A percentile compares a stretch with the other conserved stretches of the same genome.
These are phyloP conservation scores for Ecliptopera silaceata DNA, from an alignment of 2,888 invertebrate species.

Conservation along the genomic window DNA sequence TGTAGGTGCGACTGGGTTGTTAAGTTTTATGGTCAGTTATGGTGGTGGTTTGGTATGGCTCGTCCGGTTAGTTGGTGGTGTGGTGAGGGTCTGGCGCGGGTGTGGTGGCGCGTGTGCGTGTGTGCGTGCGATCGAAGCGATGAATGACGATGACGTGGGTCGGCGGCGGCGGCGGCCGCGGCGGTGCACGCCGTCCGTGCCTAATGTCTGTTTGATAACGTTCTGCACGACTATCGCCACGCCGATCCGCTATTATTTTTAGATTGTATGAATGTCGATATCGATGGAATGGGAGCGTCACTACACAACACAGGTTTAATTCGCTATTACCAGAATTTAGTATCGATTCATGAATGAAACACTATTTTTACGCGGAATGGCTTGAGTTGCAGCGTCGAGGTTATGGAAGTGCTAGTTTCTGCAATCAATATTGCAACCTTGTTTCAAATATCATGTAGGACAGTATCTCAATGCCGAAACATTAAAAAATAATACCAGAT, in stretches of 20 bases:
- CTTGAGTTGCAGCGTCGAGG: slow-evolving; percentile 16
- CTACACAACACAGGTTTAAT: slow-evolving; percentile 19
- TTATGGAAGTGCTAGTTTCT: slow-evolving; percentile 20
- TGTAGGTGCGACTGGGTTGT: slow-evolving; percentile 55
- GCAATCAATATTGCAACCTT: slow-evolving; percentile 66
- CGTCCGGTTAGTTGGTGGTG: slow-evolving; percentile 32
- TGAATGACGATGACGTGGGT: slow-evolving; percentile 79
- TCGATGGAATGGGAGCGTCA: slow-evolving; percentile 19
- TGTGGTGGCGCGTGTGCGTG: slow-evolving; percentile 52
- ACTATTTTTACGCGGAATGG: slow-evolving; percentile 14
- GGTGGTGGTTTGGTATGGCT: slow-evolving; percentile 35
- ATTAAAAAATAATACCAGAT: slow-evolving; percentile 35
- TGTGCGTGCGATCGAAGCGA: slow-evolving; percentile 77
- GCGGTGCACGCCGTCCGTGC: slow-evolving; percentile 39
- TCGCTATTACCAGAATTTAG: slow-evolving; percentile 9
- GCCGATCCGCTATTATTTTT: slow-evolving; percentile 69
- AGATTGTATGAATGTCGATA: slow-evolving; percentile 53
- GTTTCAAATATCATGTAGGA: slow-evolving; percentile 43
- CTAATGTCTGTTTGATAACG: slow-evolving; percentile 75
- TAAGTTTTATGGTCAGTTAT: slow-evolving; percentile 51
- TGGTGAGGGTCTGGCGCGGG: slow-evolving; percentile 40
- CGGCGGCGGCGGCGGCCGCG: slow-evolving; percentile 7
- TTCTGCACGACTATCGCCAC: slow-evolving; percentile 38
- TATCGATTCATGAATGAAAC: slow-evolving; percentile 29
- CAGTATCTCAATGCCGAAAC: slow-evolving; percentile 42